Evolutionary conservation across 2,888 invertebrate genomes (phyloP).

Genomic region (Steinernema hermaphroditum): DNA sequence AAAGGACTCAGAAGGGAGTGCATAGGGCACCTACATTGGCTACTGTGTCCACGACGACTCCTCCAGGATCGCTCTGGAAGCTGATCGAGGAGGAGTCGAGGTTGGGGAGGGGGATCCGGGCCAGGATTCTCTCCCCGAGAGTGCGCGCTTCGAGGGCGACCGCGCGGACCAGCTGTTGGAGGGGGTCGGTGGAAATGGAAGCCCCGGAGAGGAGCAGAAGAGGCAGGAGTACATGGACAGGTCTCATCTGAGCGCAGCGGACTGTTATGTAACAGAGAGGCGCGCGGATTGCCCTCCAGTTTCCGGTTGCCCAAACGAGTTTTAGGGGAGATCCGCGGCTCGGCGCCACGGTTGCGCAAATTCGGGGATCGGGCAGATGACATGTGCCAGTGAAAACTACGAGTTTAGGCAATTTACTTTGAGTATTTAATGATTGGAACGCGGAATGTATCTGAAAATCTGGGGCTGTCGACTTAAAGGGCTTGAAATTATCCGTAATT

Average conservation of each 20-base stretch:
- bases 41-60: slow-evolving; percentile 14
- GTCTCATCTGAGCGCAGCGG: background rate
- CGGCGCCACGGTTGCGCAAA: too few species aligned
- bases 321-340: background rate
- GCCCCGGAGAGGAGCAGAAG: background rate
- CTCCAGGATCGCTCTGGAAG: slow-evolving; percentile 11
- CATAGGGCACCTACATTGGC: background rate
- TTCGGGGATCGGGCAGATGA: too few species aligned
- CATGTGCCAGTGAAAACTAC: too few species aligned
- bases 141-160: slow-evolving; percentile 4
- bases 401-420: background rate
- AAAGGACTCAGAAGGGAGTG: too few species aligned
- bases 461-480: too few species aligned
- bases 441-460: too few species aligned
- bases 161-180: slow-evolving; percentile 20
- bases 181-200: slow-evolving; percentile 10
- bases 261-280: slow-evolving; percentile 12
- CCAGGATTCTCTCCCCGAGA: background rate
- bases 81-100: slow-evolving; percentile 4
- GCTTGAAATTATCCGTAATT: too few species aligned
- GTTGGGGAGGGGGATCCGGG: background rate
- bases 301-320: slow-evolving; percentile 24
- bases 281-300: background rate
- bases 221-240: background rate
- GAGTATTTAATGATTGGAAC: background rate